Evolutionary conservation across 2,888 invertebrate genomes (phyloP).

Genomic region (Tuta absoluta): DNA sequence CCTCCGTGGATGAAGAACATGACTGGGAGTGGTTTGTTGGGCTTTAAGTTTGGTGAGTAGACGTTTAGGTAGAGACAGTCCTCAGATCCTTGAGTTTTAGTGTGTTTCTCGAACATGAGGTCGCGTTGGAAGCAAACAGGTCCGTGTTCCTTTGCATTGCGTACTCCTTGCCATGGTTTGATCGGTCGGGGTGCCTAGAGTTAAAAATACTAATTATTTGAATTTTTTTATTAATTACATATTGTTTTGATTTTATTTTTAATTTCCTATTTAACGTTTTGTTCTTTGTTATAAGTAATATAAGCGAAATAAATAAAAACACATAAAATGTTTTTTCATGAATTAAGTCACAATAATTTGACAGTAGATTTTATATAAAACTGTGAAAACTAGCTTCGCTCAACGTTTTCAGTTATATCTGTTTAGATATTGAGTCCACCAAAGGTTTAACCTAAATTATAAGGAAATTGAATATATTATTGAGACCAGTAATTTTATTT

Average conservation of each 20-base stretch:
- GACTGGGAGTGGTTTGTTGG: slow-evolving; percentile 45
- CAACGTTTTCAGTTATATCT: too few species aligned
- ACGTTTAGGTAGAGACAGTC: slow-evolving; percentile 61
- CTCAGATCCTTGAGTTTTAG: slow-evolving; percentile 46
- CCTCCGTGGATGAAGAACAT: slow-evolving; percentile 56
- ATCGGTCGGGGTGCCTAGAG: slow-evolving; percentile 51
- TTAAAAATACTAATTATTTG: slow-evolving; percentile 17
- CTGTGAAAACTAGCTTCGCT: too few species aligned
- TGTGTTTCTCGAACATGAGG: slow-evolving; percentile 27
- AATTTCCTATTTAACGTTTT: too few species aligned
- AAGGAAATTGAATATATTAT: too few species aligned
- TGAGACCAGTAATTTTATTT: too few species aligned
- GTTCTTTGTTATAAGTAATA: too few species aligned
- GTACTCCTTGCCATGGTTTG: slow-evolving; percentile 50
- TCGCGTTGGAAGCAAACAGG: slow-evolving; percentile 44
- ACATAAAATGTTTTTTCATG: too few species aligned
- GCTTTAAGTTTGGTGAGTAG: slow-evolving; percentile 48
- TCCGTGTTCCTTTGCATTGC: slow-evolving; percentile 47
- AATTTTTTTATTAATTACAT: neutral
- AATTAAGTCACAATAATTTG: too few species aligned
- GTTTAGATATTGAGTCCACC: too few species aligned
- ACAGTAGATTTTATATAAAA: too few species aligned
- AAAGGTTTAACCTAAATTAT: too few species aligned
- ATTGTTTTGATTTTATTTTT: neutral
- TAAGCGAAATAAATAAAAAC: too few species aligned